Evolutionary conservation across 2,113 vertebrate genomes (phyloP).

Genomic region (Anarhynchus alexandrinus): DNA sequence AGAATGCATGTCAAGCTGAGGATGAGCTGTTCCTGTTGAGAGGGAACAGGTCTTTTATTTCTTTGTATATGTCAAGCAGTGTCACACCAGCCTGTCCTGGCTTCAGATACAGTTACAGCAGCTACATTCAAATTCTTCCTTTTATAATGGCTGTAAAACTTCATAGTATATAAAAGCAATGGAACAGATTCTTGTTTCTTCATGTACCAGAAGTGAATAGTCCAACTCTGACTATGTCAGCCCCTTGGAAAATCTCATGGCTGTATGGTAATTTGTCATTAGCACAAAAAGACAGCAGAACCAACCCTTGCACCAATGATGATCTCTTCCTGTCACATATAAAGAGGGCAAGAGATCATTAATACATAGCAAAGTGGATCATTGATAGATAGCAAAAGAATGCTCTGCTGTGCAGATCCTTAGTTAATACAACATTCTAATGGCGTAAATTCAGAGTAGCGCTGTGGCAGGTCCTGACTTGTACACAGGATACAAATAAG

Average conservation of each 20-base stretch:
- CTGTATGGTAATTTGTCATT: rapidly evolving
- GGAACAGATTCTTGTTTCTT: background rate
- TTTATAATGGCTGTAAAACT: background rate
- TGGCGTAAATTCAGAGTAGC: background rate
- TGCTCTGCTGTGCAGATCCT: background rate
- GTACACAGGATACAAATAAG: background rate
- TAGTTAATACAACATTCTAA: background rate
- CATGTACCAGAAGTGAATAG: background rate
- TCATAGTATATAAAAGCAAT: background rate
- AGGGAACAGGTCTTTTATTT: background rate
- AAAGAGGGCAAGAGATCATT: background rate
- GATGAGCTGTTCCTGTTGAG: background rate
- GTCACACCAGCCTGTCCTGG: background rate
- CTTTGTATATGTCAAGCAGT: background rate
- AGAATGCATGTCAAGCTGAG: background rate
- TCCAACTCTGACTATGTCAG: background rate
- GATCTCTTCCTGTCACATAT: background rate
- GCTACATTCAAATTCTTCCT: background rate
- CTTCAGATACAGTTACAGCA: background rate
- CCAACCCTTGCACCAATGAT: background rate
- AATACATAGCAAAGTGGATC: background rate
- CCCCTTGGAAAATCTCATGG: background rate
- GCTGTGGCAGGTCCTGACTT: background rate
- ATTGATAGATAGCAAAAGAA: background rate
- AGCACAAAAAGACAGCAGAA: background rate